phyloP scores from a whole-genome alignment of 2,113 vertebrate genomes.

The Brachirus orientalis region DNA sequence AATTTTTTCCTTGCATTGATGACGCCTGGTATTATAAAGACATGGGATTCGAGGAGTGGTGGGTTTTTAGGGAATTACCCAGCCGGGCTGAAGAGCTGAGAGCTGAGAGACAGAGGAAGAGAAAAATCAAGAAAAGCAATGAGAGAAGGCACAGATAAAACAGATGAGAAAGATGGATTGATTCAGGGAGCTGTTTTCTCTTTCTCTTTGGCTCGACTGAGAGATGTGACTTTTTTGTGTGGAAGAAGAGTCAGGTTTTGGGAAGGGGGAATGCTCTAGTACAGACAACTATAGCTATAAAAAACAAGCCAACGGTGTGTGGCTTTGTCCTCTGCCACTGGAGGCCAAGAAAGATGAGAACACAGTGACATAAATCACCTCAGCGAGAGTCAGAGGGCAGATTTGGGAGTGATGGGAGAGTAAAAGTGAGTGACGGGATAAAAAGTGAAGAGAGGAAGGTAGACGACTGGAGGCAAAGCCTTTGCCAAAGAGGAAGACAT shows the following conservation, averaged over 20 bases:
- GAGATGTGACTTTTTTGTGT: conserved; percentile 1
- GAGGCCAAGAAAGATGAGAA: conserved; percentile 22
- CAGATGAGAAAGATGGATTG: conserved; percentile 17
- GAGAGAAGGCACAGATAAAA: conserved; percentile 31
- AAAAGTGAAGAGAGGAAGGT: conserved; percentile 16
- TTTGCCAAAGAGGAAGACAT: background rate
- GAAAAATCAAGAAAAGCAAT: conserved; percentile 41
- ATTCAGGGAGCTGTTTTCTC: conserved; percentile 38
- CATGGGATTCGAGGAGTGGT: background rate
- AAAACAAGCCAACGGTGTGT: background rate
- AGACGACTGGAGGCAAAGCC: conserved; percentile 18
- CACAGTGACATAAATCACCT: conserved; percentile 25
- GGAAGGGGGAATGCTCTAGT: background rate
- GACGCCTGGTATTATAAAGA: conserved; percentile 46
- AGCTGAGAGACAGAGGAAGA: background rate
- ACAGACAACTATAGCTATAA: conserved; percentile 4
- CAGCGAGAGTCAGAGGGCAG: conserved; percentile 23
- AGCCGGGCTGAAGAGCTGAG: conserved; percentile 15
- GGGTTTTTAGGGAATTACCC: conserved; percentile 8
- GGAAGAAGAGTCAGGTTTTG: conserved; percentile 4
- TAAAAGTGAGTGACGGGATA: conserved; percentile 41
- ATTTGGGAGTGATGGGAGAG: conserved; percentile 18
- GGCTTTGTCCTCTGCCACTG: conserved; percentile 23
- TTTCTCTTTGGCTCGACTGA: conserved; percentile 19
- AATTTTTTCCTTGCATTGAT: conserved; percentile 66